Base-by-base conservation (phyloP, 2,888 invertebrate genomes). In the Sinopyrophorus schimmeli region DNA sequence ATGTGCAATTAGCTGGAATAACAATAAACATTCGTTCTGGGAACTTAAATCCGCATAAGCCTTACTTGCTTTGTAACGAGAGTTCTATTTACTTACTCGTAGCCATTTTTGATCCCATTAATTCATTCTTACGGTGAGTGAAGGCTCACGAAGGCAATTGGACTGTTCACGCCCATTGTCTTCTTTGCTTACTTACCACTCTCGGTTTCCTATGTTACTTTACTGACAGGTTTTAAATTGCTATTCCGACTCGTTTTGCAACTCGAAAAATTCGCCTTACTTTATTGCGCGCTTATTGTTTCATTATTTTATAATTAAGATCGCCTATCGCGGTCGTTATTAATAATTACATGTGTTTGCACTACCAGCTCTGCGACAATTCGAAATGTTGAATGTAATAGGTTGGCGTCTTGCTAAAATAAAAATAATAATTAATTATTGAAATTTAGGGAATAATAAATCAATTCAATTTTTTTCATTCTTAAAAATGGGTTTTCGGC, bases 151-250 rank as follows among this genome's bases (percentile, higher is more conserved):
- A 59, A 56, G 38, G 41, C 57, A 59, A 61, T 61, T 61, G 56
- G 55, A 38, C 51, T 51, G 53, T 59, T 58, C 57, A 58, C 58
- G 58, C 60, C 58, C 58, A 61, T 61, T 61, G 57, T 61, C 52
- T 53, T 47, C 49, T 57, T 55, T 49, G 31, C 48, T 41, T 15
- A 18, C 20, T 35, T 43, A 27, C 31, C 39, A 49, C 43, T 49
- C 28, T 31, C 18, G 21, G 35, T 42, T 46, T 40, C 23, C 15
- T 39, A 10, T 47, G 16, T 12, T 18, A 41, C 16, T 52, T 31
- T 31, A 46, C 51, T 52, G 51, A 52, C 51, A 38, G 47, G 28
- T 48, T 48, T 42, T 42, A 48, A 42, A 48, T 42, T 42, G 16
- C 23, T 26, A 52, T 18, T n/a, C 17, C 32, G 42, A 37, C 30